A percentile compares a stretch with the other conserved stretches of the same genome.
phyloP scores from a whole-genome alignment of 92 coral and sea anemone species.

The Meandrina meandrites region DNA sequence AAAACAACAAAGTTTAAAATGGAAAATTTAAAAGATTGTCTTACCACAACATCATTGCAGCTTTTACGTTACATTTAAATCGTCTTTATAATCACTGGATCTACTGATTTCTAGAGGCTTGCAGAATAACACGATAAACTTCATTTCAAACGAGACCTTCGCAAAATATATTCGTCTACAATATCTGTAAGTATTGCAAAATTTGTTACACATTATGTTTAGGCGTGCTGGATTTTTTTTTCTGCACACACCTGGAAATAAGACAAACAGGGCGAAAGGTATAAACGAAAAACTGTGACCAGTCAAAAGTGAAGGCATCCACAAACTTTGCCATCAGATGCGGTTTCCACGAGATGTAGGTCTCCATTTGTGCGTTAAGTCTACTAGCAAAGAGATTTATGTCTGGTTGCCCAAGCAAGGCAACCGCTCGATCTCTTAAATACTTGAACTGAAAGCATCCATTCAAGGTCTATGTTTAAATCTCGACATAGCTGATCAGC shows the following conservation, averaged over 20 bases:
- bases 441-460: constrained; percentile 2
- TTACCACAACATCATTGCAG: too few relatives aligned
- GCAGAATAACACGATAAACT: too few relatives aligned
- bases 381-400: constrained; percentile 22
- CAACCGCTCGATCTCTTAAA: neutral
- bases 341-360: constrained; percentile 57
- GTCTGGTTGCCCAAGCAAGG: constrained; percentile 18
- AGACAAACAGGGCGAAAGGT: constrained; percentile 62
- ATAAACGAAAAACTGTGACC: constrained; percentile 47
- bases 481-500: constrained; percentile 24
- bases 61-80: too few relatives aligned
- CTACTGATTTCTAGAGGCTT: too few relatives aligned
- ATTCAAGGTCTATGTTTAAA: neutral
- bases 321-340: constrained; percentile 46
- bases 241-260: constrained; percentile 52
- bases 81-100: too few relatives aligned
- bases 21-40: too few relatives aligned
- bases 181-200: too few relatives aligned
- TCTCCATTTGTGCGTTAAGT: constrained; percentile 49
- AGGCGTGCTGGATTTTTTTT: too few relatives aligned
- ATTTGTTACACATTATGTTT: too few relatives aligned
- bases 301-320: constrained; percentile 67
- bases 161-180: too few relatives aligned
- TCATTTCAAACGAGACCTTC: too few relatives aligned
- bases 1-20: too few relatives aligned